phyloP scores from a whole-genome alignment of 2,888 invertebrate genomes.

The Acleris literana region DNA sequence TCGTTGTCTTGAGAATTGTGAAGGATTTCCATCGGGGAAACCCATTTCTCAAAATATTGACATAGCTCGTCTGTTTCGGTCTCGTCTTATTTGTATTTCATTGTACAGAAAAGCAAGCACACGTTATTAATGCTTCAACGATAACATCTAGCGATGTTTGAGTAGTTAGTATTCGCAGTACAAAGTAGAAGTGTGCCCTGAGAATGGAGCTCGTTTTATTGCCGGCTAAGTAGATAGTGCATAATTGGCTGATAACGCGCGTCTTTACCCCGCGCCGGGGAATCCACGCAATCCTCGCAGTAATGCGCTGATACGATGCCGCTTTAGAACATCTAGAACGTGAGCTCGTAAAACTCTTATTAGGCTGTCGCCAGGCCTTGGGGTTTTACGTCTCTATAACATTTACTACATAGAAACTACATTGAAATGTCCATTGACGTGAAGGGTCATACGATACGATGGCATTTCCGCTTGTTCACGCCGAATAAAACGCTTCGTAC shows the following conservation, averaged over 20 bases:
- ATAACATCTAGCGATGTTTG: not conserved
- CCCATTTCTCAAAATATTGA: conserved; percentile 11
- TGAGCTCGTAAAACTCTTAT: conserved; percentile 35
- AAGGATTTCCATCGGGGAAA: not conserved
- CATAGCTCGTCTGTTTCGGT: conserved; percentile 7
- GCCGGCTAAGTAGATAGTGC: conserved; percentile 18
- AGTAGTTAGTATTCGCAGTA: not conserved
- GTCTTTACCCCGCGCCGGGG: conserved; percentile 27
- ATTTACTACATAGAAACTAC: conserved; percentile 11
- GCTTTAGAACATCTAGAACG: conserved; percentile 30
- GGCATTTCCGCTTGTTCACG: not conserved
- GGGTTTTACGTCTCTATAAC: conserved; percentile 17
- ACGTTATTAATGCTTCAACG: not conserved
- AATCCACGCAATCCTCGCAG: conserved; percentile 38
- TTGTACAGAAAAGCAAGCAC: not conserved
- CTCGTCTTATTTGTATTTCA: not conserved
- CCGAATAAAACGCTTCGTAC: not conserved
- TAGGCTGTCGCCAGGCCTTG: conserved; percentile 25
- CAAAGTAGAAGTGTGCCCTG: conserved; percentile 1
- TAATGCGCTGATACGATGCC: conserved; percentile 28
- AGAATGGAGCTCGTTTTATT: conserved; percentile 18
- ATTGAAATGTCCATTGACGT: no score
- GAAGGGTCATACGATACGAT: conserved; percentile 9
- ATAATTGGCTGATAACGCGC: conserved; percentile 29
- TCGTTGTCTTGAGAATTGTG: not conserved